Evolutionary conservation across 1,140 invertebrate genomes (phyloP).

Genomic region (Zaprionus africanus): DNA sequence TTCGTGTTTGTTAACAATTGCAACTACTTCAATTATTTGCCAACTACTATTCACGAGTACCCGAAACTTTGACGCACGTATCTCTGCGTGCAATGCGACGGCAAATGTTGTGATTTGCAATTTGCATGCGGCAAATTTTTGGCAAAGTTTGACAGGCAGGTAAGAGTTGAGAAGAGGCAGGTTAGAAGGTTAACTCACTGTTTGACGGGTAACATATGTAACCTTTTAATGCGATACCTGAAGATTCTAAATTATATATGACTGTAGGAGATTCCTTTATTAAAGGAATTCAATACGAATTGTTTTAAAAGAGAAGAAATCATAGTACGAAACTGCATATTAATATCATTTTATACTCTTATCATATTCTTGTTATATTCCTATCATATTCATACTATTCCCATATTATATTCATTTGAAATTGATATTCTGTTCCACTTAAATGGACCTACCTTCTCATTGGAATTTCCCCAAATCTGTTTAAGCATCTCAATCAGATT

Average conservation of each 20-base stretch:
- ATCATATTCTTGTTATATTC: neutral
- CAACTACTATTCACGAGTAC: conserved; percentile 12
- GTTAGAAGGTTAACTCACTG: neutral
- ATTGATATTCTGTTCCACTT: no score
- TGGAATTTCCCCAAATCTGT: neutral
- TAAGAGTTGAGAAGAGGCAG: neutral
- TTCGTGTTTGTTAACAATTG: conserved; percentile 14
- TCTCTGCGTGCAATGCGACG: conserved; percentile 45
- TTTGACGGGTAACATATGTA: neutral
- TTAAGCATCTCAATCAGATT: conserved; percentile 1
- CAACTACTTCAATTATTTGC: neutral
- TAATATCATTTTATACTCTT: neutral
- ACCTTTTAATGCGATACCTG: neutral
- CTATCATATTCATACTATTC: no score
- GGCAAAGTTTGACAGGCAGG: neutral
- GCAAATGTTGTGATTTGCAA: neutral
- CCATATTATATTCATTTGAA: no score
- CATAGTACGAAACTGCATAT: neutral
- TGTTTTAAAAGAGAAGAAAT: neutral
- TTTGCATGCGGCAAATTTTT: neutral
- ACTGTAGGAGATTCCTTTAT: neutral
- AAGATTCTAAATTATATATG: neutral
- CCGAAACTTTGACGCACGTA: conserved; percentile 55
- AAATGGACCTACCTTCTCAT: neutral
- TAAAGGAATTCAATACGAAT: neutral